Conservation (phyloP, 1,140 invertebrate species). For the Tribolium castaneum region DNA sequence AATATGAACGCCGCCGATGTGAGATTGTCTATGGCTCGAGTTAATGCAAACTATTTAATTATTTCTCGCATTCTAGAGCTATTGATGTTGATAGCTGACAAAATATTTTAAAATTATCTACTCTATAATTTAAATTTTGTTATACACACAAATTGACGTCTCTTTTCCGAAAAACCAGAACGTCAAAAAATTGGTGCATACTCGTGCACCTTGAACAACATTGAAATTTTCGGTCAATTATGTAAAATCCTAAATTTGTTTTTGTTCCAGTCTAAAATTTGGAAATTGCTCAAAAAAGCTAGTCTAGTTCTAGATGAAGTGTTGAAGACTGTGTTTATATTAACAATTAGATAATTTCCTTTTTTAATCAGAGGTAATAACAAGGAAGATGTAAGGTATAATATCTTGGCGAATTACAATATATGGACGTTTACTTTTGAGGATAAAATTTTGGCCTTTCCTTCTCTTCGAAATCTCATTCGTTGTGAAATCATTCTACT, state of each 20-base stretch:
- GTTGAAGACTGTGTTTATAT: conserved; percentile 43
- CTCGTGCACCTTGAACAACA: conserved; percentile 30
- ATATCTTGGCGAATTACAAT: conserved; percentile 44
- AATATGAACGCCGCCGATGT: conserved; percentile 3
- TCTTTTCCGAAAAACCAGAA: conserved; percentile 35
- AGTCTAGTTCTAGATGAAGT: conserved; percentile 41
- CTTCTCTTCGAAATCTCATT: conserved; percentile 37
- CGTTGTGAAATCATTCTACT: conserved; percentile 35
- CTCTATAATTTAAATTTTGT: conserved; percentile 45
- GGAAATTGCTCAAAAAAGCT: conserved; percentile 42
- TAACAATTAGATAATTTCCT: conserved; percentile 30
- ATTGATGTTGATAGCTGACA: conserved; percentile 54
- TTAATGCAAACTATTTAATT: conserved; percentile 55
- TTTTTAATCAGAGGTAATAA: conserved; percentile 45
- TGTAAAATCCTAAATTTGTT: conserved; percentile 46
- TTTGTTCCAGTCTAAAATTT: conserved; percentile 44
- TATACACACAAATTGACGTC: conserved; percentile 50
- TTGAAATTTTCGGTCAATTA: conserved; percentile 39
- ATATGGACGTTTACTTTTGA: conserved; percentile 49
- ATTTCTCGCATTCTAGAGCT: conserved; percentile 52
- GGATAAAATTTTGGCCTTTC: conserved; percentile 41
- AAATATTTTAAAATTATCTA: conserved; percentile 52
- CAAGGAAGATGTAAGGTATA: conserved; percentile 46
- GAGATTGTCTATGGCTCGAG: conserved; percentile 49
- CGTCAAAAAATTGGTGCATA: conserved; percentile 34